Evolutionary conservation across 2,113 vertebrate genomes (phyloP).

Genomic region (Turdus rufiventris): DNA sequence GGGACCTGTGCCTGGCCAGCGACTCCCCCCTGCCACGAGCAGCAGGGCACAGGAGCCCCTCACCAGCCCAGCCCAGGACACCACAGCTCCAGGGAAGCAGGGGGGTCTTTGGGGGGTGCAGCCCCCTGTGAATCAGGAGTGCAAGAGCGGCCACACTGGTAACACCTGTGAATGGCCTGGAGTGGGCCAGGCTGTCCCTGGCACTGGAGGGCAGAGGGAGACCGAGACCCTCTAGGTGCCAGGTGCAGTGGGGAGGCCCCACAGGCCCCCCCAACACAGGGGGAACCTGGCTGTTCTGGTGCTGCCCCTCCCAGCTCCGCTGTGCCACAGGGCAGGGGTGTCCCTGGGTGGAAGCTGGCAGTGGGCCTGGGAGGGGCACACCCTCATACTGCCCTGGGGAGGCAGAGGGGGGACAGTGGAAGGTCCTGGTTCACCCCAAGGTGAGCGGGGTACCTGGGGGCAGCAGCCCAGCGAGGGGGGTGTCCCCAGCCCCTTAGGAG

Average conservation of each 20-base stretch:
- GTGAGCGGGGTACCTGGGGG: not conserved
- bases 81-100: not conserved
- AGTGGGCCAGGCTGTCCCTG: not conserved
- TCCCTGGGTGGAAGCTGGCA: not conserved
- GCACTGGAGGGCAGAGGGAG: not conserved
- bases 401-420: not conserved
- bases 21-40: not conserved
- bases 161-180: not conserved
- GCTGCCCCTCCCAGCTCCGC: not conserved
- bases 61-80: not conserved
- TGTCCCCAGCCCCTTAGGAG: not conserved
- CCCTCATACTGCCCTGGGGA: not conserved
- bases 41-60: not conserved
- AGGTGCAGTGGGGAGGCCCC: not conserved
- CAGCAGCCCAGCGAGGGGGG: not conserved
- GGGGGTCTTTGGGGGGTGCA: not conserved
- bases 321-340: not conserved
- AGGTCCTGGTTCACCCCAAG: not conserved
- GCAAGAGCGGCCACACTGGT: not conserved
- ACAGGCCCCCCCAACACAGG: fast-evolving
- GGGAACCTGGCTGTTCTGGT: not conserved
- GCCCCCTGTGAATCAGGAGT: not conserved
- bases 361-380: not conserved
- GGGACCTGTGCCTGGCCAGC: not conserved
- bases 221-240: not conserved